These are phyloP conservation scores for Acrocyrtus sp. DNA, from an alignment of 2,888 invertebrate species.

Conservation along the genomic window DNA sequence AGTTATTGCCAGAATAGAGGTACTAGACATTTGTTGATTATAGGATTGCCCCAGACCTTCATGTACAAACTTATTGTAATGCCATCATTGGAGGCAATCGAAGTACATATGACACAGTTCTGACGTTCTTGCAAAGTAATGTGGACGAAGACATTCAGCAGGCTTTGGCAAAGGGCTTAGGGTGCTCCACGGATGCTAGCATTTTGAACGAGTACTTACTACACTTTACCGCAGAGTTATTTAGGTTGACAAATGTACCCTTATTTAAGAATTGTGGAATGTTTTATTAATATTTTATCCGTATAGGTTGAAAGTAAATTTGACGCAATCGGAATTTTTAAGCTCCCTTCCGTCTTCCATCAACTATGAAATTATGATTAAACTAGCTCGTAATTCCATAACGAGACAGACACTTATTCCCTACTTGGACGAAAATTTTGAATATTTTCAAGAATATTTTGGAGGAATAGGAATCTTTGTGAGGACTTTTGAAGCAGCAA, in stretches of 20 bases:
- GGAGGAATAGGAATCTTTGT: slow-evolving; percentile 17
- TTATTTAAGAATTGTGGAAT: no score
- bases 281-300: no score
- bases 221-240: no score
- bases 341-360: no score
- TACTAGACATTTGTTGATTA: neutral
- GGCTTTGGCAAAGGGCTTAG: slow-evolving; percentile 12
- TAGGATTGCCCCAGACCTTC: slow-evolving; percentile 51
- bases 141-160: slow-evolving; percentile 5
- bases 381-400: slow-evolving; percentile 14
- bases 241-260: no score
- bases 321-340: slow-evolving; percentile 4
- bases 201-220: slow-evolving; percentile 18
- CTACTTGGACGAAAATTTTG: slow-evolving; percentile 30
- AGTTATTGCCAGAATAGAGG: no score
- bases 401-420: slow-evolving; percentile 7
- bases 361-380: slow-evolving; percentile 13
- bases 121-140: neutral
- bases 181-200: slow-evolving; percentile 1
- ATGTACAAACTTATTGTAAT: slow-evolving; percentile 36
- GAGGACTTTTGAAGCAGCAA: slow-evolving; percentile 17
- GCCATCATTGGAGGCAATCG: slow-evolving; percentile 31
- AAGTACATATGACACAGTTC: neutral
- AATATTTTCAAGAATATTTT: slow-evolving; percentile 16
- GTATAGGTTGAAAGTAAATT: slow-evolving; percentile 12